Conservation (phyloP, 2,797 vertebrate species). For the Myiotriccus ornatus region DNA sequence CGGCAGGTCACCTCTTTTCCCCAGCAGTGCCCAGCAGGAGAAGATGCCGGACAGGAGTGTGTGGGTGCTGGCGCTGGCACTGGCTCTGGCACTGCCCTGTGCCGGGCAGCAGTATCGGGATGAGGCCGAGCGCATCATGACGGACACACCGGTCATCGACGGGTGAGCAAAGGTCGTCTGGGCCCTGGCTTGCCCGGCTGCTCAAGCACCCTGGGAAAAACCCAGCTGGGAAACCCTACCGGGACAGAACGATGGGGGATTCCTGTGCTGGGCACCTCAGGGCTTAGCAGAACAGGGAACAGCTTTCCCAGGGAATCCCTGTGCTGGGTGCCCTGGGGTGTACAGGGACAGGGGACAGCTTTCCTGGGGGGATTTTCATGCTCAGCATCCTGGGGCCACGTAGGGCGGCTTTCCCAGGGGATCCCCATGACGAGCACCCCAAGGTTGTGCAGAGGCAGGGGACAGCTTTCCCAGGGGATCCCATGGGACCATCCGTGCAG, state of each 20-base stretch:
- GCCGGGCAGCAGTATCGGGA: not conserved
- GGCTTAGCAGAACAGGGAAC: not conserved
- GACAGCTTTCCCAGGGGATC: not conserved
- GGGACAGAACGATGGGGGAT: not conserved
- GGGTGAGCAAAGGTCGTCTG: slow-evolving; percentile 68
- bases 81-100: slow-evolving; percentile 30
- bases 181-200: accelerated
- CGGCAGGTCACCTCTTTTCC: not conserved
- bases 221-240: not conserved
- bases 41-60: not conserved
- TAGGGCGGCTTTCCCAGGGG: not conserved
- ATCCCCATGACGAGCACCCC: not conserved
- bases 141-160: slow-evolving; percentile 36
- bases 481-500: accelerated
- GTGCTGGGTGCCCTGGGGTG: not conserved
- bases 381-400: accelerated
- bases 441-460: not conserved
- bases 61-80: not conserved
- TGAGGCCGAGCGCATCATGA: slow-evolving; percentile 65
- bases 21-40: not conserved
- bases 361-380: not conserved
- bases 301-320: not conserved
- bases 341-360: not conserved
- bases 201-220: not conserved
- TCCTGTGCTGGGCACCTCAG: not conserved